Evolutionary conservation across 2,797 vertebrate species (phyloP).

Genomic region (Pteropus rufus): DNA sequence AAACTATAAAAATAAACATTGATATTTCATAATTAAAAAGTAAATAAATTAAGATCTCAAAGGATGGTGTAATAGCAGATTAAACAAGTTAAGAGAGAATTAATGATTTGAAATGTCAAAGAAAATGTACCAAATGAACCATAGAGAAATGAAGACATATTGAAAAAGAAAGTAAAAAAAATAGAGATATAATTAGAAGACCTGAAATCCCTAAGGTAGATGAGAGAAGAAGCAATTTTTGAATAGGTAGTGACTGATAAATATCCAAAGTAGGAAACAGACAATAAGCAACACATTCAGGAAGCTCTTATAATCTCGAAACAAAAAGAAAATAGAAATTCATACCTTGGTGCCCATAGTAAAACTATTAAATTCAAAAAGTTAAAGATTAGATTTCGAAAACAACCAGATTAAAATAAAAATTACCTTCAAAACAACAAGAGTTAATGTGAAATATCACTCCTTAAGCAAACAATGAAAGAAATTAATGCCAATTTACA

Average conservation of each 20-base stretch:
- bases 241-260: not conserved
- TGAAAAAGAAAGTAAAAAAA: not conserved
- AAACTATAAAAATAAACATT: not conserved
- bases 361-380: not conserved
- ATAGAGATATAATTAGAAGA: not conserved
- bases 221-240: not conserved
- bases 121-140: not conserved
- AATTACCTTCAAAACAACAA: not conserved
- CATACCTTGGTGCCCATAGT: fast-evolving
- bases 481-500: not conserved
- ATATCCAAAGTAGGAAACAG: not conserved
- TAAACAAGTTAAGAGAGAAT: not conserved
- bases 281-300: not conserved
- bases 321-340: not conserved
- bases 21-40: not conserved
- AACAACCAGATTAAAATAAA: not conserved
- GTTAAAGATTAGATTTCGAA: not conserved
- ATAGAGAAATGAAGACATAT: not conserved
- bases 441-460: not conserved
- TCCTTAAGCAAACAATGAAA: not conserved
- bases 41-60: not conserved
- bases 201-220: not conserved
- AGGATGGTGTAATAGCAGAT: not conserved
- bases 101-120: not conserved
- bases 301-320: not conserved